Percentiles rank a stretch among this genome's conserved stretches.
Conservation (phyloP, 2,888 invertebrate species). For the Conchocele bisecta region DNA sequence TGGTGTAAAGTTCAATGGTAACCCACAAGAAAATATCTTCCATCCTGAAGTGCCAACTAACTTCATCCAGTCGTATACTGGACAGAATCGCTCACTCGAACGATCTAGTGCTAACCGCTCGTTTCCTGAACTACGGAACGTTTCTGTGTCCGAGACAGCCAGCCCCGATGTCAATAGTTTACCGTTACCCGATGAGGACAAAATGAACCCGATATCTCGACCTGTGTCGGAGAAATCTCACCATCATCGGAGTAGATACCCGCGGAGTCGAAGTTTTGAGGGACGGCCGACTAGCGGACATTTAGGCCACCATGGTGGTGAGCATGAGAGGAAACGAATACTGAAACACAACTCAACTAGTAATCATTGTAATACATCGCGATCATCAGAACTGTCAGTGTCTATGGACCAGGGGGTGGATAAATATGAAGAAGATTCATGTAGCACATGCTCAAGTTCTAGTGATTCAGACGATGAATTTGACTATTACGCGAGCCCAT, state of each 20-base stretch:
- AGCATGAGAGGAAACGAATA: constrained; percentile 51
- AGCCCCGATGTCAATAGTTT: constrained; percentile 49
- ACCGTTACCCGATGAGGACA: constrained; percentile 70
- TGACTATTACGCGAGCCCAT: constrained; percentile 90
- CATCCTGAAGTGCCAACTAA: constrained; percentile 61
- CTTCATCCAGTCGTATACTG: constrained; percentile 47
- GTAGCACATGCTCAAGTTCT: constrained; percentile 90
- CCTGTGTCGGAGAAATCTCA: constrained; percentile 59
- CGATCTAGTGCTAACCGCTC: constrained; percentile 59
- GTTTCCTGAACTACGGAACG: constrained; percentile 67
- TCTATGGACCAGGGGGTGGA: constrained; percentile 57
- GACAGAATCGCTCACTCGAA: constrained; percentile 21
- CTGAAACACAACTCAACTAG: constrained; percentile 40
- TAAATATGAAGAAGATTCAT: constrained; percentile 86
- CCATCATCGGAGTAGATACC: constrained; percentile 62
- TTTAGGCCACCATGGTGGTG: constrained; percentile 36
- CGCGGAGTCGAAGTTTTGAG: constrained; percentile 76
- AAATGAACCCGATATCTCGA: constrained; percentile 80
- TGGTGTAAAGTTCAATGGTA: constrained; percentile 69
- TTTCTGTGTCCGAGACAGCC: constrained; percentile 36
- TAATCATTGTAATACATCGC: constrained; percentile 35
- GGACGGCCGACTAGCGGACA: constrained; percentile 61
- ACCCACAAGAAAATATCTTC: constrained; percentile 50
- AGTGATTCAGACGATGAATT: constrained; percentile 92
- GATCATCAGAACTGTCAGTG: constrained; percentile 47